These are phyloP conservation scores for Amia ocellicauda DNA, from an alignment of 2,113 vertebrate species.

Conservation along the genomic window DNA sequence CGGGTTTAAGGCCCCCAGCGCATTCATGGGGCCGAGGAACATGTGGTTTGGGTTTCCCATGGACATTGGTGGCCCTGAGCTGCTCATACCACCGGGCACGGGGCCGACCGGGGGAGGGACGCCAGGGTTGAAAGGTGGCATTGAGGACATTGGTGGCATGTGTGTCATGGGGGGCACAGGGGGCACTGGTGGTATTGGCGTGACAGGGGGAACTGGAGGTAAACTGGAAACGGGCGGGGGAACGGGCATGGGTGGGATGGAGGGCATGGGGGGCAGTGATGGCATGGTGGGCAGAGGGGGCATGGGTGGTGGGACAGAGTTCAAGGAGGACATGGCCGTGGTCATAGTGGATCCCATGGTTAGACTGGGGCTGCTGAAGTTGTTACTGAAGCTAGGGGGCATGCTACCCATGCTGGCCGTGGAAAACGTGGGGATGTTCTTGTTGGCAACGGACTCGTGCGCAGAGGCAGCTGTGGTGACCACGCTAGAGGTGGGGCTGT, in stretches of 20 bases:
- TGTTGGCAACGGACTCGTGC: conserved; percentile 78
- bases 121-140: conserved; percentile 86
- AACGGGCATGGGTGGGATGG: conserved; percentile 85
- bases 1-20: conserved; percentile 76
- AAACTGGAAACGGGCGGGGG: conserved; percentile 86
- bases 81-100: conserved; percentile 78
- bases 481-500: conserved; percentile 72
- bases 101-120: conserved; percentile 83
- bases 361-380: conserved; percentile 84
- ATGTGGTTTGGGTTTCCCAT: conserved; percentile 82
- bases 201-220: conserved; percentile 84
- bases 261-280: conserved; percentile 88
- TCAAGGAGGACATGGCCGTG: conserved; percentile 78
- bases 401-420: conserved; percentile 74
- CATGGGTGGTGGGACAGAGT: conserved; percentile 87
- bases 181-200: conserved; percentile 81
- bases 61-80: conserved; percentile 75
- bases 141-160: conserved; percentile 78
- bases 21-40: conserved; percentile 86
- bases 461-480: conserved; percentile 78
- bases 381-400: conserved; percentile 81
- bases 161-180: conserved; percentile 87
- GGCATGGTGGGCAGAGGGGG: conserved; percentile 86
- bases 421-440: conserved; percentile 78
- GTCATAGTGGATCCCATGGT: conserved; percentile 76